These are phyloP conservation scores for Hyla sarda DNA, from an alignment of 2,113 vertebrate genomes.

Conservation along the genomic window DNA sequence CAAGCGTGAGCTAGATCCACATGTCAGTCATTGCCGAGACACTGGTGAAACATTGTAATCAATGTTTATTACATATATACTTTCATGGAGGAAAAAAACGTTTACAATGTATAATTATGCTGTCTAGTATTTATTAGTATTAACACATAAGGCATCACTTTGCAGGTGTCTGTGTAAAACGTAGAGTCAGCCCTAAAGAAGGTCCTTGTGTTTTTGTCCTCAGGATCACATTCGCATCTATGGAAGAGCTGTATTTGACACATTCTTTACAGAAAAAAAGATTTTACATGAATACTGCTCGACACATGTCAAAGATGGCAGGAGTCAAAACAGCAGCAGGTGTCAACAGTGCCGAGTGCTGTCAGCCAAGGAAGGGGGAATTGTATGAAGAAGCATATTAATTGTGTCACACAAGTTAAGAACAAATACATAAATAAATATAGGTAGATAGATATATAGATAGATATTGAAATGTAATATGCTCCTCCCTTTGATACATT, in stretches of 20 bases:
- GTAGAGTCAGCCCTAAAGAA: slow-evolving; percentile 23
- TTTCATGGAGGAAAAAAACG: slow-evolving; percentile 23
- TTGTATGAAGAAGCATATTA: not conserved
- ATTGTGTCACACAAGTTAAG: not conserved
- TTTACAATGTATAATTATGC: slow-evolving; percentile 42
- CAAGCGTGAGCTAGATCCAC: slow-evolving; percentile 40
- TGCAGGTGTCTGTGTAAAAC: slow-evolving; percentile 32
- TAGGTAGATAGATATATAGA: not conserved
- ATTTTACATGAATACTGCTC: slow-evolving; percentile 38
- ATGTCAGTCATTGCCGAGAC: slow-evolving; percentile 45
- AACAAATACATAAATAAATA: not conserved
- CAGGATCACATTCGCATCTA: slow-evolving; percentile 33
- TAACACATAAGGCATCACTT: slow-evolving; percentile 12
- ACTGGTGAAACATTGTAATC: slow-evolving; percentile 46
- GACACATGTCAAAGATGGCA: slow-evolving; percentile 48
- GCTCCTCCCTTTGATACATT: too few species aligned
- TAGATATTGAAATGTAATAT: not conserved
- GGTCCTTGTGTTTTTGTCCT: slow-evolving; percentile 24
- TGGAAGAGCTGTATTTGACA: slow-evolving; percentile 34
- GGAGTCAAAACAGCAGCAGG: slow-evolving; percentile 47
- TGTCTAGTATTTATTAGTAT: slow-evolving; percentile 31
- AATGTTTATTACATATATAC: slow-evolving; percentile 52
- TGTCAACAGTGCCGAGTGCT: slow-evolving; percentile 31
- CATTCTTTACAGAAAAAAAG: slow-evolving; percentile 37
- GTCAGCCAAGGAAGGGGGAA: slow-evolving; percentile 28